phyloP scores from a whole-genome alignment of 2,888 invertebrate genomes.

The Spodoptera exigua region DNA sequence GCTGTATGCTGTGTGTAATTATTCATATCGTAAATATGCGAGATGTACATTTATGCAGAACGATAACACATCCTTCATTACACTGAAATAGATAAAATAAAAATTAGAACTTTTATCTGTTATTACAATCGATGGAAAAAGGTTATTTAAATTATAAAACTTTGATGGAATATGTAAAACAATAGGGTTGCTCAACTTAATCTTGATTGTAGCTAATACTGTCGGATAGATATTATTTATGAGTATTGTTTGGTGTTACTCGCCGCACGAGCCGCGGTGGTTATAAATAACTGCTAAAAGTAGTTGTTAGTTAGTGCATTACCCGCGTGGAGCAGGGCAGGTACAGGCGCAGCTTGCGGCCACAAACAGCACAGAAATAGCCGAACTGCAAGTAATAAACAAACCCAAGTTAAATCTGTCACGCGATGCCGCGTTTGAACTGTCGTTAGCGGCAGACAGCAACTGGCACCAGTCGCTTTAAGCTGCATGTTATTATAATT shows the following conservation, averaged over 20 bases:
- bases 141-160: too few species aligned
- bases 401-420: constrained; percentile 60
- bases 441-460: constrained; percentile 10
- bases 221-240: not conserved
- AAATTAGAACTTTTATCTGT: too few species aligned
- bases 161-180: too few species aligned
- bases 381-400: constrained; percentile 55
- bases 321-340: not conserved
- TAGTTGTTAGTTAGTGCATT: constrained; percentile 12
- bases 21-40: too few species aligned
- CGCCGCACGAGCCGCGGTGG: not conserved
- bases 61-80: too few species aligned
- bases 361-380: constrained; percentile 48
- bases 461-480: constrained; percentile 18
- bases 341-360: constrained; percentile 15
- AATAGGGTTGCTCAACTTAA: too few species aligned
- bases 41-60: too few species aligned
- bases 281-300: constrained; percentile 21
- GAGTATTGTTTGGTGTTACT: not conserved
- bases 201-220: too few species aligned
- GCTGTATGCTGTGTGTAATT: too few species aligned
- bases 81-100: too few species aligned
- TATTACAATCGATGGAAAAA: too few species aligned
- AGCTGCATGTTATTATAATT: not conserved
- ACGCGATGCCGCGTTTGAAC: constrained; percentile 53